These are phyloP conservation scores for Mus pahari DNA, from an alignment of 2,113 vertebrate genomes.

Conservation along the genomic window DNA sequence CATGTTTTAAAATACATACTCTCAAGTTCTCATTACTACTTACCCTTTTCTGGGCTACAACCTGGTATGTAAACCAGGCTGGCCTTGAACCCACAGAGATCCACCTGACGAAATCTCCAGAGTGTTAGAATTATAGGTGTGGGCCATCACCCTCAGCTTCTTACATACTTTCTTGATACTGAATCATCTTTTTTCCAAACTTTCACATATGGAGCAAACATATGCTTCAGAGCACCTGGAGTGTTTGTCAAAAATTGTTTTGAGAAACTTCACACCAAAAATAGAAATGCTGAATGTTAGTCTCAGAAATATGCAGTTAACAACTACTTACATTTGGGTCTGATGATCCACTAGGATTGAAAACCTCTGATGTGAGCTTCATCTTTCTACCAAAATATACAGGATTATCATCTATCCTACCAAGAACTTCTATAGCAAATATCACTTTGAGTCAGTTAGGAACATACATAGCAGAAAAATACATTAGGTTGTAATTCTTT, in stretches of 20 bases:
- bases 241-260: conserved; percentile 49
- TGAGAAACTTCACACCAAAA: conserved; percentile 17
- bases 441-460: not conserved
- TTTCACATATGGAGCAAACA: conserved; percentile 34
- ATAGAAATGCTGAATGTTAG: conserved; percentile 20
- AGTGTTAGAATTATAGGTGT: not conserved
- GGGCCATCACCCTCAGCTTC: not conserved
- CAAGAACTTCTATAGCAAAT: not conserved
- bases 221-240: conserved; percentile 48
- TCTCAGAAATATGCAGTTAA: conserved; percentile 37
- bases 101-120: too few relatives aligned
- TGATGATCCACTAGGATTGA: not conserved
- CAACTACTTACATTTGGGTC: not conserved
- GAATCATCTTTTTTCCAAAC: conserved; percentile 3
- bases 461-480: not conserved
- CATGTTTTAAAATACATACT: not conserved
- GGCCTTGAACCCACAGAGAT: not conserved
- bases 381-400: not conserved
- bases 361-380: not conserved
- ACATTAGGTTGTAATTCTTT: not conserved
- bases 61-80: not conserved
- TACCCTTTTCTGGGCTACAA: not conserved
- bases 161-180: conserved; percentile 6
- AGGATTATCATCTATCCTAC: not conserved
- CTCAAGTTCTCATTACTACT: not conserved